Base-by-base conservation (phyloP, 2,888 invertebrate species). In the Oeneis ivallda region DNA sequence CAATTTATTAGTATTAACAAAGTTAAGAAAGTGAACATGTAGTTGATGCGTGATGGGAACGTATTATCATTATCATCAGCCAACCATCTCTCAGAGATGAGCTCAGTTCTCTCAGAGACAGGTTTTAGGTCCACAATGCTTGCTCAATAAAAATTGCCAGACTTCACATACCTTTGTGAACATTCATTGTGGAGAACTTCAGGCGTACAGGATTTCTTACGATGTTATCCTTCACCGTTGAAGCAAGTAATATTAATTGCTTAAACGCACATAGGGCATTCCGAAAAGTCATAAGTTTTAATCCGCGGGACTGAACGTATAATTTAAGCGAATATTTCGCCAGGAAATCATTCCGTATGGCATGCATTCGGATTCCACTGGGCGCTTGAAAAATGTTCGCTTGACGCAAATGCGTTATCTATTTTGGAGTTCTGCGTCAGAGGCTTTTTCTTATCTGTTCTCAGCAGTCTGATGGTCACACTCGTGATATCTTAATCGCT, bases 331-430 rank as follows among this genome's bases (percentile, higher is more conserved):
- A 82, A 83, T 84, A 85, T 85, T 87, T 86, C 79, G 86, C 85
- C 87, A 88, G 89, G 87, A 89, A 89, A 87, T 85, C 78, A 77
- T 83, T 83, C 77, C 74, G 82, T 81, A 80, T 81, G 79, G 86
- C 84, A 83, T 82, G 84, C 84, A 85, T 78, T 84, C 80, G 80
- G 86, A 86, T 85, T 87, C 85, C 85, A 82, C 79, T 82, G 80
- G 75, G 76, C 74, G 85, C 81, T 85, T 84, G 84, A 91, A 90
- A 91, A 92, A 90, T 88, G 83, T 84, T 78, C 85, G 84, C 86
- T 89, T 91, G 92, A 92, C 92, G 92, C 90, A 92, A 91, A 90
- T 87, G 87, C 87, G 88, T 92, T 91, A 89, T 92, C 91, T 92
- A 91, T 91, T 92, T 91, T 86, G 87, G 89, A 88, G 81, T 81